phyloP scores from a whole-genome alignment of 2,888 invertebrate genomes.

The Proisotoma minuta region DNA sequence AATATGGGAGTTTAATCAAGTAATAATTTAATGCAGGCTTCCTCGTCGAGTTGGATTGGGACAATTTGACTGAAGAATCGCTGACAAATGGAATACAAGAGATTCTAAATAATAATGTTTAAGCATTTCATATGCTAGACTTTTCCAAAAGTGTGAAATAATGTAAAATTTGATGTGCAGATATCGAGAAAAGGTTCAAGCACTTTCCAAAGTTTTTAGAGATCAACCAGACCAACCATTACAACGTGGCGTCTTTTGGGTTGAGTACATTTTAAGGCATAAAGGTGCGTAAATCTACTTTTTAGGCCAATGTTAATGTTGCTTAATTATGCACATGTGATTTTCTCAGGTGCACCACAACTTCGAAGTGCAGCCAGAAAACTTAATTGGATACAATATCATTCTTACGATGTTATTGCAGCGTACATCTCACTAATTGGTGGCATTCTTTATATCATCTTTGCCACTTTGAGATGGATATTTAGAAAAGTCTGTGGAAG shows the following conservation, averaged over 20 bases:
- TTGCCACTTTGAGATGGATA: not conserved
- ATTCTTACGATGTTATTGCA: not conserved
- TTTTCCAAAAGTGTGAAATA: too few species aligned
- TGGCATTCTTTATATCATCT: not conserved
- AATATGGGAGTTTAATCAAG: too few species aligned
- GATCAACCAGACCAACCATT: slow-evolving; percentile 20
- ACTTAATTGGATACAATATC: not conserved
- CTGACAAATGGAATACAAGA: not conserved
- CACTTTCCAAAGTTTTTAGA: slow-evolving; percentile 13
- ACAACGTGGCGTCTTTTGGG: slow-evolving; percentile 21
- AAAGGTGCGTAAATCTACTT: too few species aligned
- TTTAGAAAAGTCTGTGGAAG: not conserved
- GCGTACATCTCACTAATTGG: not conserved
- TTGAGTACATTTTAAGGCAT: slow-evolving; percentile 31
- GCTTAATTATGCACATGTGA: not conserved
- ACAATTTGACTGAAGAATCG: not conserved
- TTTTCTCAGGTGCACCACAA: not conserved
- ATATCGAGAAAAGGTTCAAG: slow-evolving; percentile 18
- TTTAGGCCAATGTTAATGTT: too few species aligned
- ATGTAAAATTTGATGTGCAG: too few species aligned
- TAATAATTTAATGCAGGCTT: too few species aligned
- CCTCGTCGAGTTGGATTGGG: not conserved
- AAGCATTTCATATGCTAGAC: too few species aligned
- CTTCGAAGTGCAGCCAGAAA: not conserved
- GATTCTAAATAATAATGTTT: not conserved